A percentile compares a stretch with the other conserved stretches of the same genome.
Evolutionary conservation across 2,113 vertebrate species (phyloP).

Genomic region (Accipiter virgatus): DNA sequence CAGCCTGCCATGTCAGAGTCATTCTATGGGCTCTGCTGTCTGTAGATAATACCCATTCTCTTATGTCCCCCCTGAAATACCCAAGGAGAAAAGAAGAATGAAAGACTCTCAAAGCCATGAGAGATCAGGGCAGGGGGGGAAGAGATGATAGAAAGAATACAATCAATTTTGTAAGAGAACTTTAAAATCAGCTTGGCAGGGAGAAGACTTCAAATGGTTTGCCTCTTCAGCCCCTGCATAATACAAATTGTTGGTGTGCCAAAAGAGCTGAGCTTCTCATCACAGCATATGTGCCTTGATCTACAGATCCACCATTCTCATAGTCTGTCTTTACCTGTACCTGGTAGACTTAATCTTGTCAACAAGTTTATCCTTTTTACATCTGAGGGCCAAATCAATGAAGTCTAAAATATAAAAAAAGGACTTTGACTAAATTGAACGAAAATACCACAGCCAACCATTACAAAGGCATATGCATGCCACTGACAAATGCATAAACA

Average conservation of each 20-base stretch:
- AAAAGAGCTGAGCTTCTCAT: not conserved
- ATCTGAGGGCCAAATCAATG: not conserved
- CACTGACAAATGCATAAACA: not conserved
- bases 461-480: not conserved
- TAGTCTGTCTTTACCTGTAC: not conserved
- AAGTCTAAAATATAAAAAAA: not conserved
- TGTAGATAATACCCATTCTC: not conserved
- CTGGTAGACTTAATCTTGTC: not conserved
- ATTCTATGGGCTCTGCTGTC: not conserved
- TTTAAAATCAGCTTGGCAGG: constrained; percentile 19
- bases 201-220: constrained; percentile 1
- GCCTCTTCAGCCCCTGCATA: not conserved
- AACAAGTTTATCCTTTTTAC: not conserved
- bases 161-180: not conserved
- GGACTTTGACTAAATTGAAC: not conserved
- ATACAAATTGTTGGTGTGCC: not conserved
- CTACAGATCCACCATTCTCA: not conserved
- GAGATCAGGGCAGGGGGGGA: rapidly evolving
- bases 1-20: not conserved
- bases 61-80: not conserved
- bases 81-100: not conserved
- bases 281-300: not conserved
- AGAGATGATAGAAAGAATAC: not conserved
- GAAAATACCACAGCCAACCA: not conserved
- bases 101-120: not conserved